A percentile compares a stretch with the other conserved stretches of the same genome.
These are phyloP conservation scores for Rhingia campestris DNA, from an alignment of 2,888 invertebrate species.

Conservation along the genomic window DNA sequence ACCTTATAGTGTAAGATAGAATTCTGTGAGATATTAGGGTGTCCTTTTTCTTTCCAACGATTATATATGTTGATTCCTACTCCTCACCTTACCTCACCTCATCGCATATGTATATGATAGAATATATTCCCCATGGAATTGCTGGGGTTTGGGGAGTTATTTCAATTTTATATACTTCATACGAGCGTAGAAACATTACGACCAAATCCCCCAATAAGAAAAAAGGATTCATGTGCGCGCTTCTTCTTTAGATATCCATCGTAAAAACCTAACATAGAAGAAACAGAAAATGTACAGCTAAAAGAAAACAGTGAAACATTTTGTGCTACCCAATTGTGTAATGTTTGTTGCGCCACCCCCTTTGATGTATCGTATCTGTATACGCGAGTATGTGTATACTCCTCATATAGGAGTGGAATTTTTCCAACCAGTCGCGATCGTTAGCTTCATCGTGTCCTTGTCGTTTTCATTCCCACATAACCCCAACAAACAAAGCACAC, in stretches of 20 bases:
- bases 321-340: constrained; percentile 74
- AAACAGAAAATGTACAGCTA: constrained; percentile 34
- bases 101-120: constrained; percentile 12
- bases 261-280: constrained; percentile 18
- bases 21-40: constrained; percentile 34
- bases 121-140: constrained; percentile 34
- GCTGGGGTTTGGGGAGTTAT: constrained; percentile 1
- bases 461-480: constrained; percentile 73
- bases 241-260: constrained; percentile 29
- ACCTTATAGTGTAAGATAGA: constrained; percentile 23
- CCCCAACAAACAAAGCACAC: constrained; percentile 72
- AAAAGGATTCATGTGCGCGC: constrained; percentile 69
- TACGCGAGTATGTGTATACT: constrained; percentile 47
- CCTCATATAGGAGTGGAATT: constrained; percentile 72
- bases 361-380: constrained; percentile 43
- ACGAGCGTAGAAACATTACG: constrained; percentile 65
- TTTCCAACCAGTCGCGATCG: constrained; percentile 73
- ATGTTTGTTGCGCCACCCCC: constrained; percentile 72
- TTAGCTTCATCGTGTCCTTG: constrained; percentile 71
- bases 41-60: constrained; percentile 31
- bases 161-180: constrained; percentile 70
- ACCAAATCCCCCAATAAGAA: constrained; percentile 73
- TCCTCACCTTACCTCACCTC: constrained; percentile 41
- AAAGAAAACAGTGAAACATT: constrained; percentile 70
- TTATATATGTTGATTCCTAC: background rate